These are phyloP conservation scores for Sebastes kiyomatsui DNA, from an alignment of 2,797 vertebrate genomes.

Conservation along the genomic window DNA sequence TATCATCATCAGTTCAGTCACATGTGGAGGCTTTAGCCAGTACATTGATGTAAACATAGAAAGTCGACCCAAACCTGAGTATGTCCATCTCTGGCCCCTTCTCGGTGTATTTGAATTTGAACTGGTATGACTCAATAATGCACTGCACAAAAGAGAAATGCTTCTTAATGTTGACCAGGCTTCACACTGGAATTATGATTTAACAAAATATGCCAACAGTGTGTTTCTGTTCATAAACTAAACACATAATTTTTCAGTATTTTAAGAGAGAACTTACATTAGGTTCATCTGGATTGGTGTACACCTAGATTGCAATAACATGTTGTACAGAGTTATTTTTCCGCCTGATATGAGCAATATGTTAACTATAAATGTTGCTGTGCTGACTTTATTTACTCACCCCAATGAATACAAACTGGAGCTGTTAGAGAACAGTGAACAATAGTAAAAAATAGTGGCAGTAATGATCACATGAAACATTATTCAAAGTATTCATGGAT, in stretches of 20 bases:
- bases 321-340: background rate
- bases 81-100: slow-evolving; percentile 85
- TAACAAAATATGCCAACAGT: background rate
- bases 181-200: background rate
- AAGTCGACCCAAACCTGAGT: slow-evolving; percentile 65
- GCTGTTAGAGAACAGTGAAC: slow-evolving; percentile 62
- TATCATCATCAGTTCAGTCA: background rate
- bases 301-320: slow-evolving; percentile 71
- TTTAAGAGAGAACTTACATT: slow-evolving; percentile 73
- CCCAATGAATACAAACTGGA: slow-evolving; percentile 84
- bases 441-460: background rate
- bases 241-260: background rate
- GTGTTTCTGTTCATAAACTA: background rate
- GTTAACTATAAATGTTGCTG: background rate
- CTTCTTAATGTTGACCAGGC: background rate
- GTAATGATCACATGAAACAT: background rate
- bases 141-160: slow-evolving; percentile 76
- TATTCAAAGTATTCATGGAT: background rate
- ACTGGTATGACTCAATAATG: slow-evolving; percentile 94
- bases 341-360: background rate
- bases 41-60: background rate
- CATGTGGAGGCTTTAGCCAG: background rate
- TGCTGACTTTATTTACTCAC: slow-evolving; percentile 61
- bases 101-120: slow-evolving; percentile 93
- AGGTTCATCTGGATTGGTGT: slow-evolving; percentile 76